Conservation (phyloP, 2,797 vertebrate genomes). For the Acanthurus lineatus region DNA sequence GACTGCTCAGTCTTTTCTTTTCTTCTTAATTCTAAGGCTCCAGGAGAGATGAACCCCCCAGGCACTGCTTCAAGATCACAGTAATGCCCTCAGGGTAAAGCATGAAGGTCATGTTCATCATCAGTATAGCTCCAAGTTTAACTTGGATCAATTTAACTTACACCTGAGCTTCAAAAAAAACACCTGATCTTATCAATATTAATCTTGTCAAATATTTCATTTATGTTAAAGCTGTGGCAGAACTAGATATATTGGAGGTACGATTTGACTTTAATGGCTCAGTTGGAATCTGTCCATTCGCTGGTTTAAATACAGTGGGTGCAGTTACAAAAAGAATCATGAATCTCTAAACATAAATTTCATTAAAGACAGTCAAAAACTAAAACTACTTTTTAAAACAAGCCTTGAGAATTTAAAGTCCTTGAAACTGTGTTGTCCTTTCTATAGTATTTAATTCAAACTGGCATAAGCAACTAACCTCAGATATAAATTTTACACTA, state of each 20-base stretch:
- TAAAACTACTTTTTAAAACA: constrained; percentile 26
- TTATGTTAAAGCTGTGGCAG: constrained; percentile 12
- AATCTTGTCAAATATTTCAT: constrained; percentile 37
- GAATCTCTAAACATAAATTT: neutral
- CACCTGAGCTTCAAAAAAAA: constrained; percentile 18
- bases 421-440: constrained; percentile 16
- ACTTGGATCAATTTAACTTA: constrained; percentile 50
- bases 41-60: constrained; percentile 33
- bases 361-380: constrained; percentile 13
- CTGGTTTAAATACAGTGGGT: neutral
- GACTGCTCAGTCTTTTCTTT: constrained; percentile 16
- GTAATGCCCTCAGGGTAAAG: constrained; percentile 43
- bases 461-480: constrained; percentile 26
- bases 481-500: constrained; percentile 28
- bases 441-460: constrained; percentile 42
- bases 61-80: constrained; percentile 44
- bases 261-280: neutral
- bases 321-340: neutral
- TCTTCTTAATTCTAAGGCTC: constrained; percentile 46
- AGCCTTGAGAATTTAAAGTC: constrained; percentile 14
- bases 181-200: constrained; percentile 40
- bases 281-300: neutral
- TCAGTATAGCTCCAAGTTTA: constrained; percentile 47
- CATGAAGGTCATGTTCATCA: constrained; percentile 52
- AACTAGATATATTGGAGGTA: neutral